Evolutionary conservation across 2,888 invertebrate genomes (phyloP).

Genomic region (Drosophila nr. medialis): DNA sequence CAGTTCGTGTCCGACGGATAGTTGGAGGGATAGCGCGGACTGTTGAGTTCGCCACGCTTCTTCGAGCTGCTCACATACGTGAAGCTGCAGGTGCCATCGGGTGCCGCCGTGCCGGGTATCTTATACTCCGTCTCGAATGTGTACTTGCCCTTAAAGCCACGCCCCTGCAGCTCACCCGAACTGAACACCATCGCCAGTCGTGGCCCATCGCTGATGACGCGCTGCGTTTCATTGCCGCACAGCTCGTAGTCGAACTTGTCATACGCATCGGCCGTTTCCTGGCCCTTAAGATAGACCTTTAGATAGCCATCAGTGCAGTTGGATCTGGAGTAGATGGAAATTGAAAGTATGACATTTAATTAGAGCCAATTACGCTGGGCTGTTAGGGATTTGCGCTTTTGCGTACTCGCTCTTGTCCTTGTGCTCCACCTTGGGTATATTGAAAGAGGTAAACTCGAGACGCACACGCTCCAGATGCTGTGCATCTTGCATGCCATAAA

Average conservation of each 20-base stretch:
- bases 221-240: constrained; percentile 94
- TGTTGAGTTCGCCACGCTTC: constrained; percentile 96
- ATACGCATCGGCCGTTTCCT: constrained; percentile 95
- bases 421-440: constrained; percentile 91
- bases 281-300: constrained; percentile 95
- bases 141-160: constrained; percentile 91
- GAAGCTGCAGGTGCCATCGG: constrained; percentile 96
- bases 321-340: constrained; percentile 65
- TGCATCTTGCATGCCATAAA: constrained; percentile 98
- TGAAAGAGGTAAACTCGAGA: constrained; percentile 94
- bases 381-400: neutral
- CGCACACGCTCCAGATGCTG: constrained; percentile 97
- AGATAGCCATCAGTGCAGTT: constrained; percentile 96
- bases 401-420: constrained; percentile 92
- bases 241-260: constrained; percentile 97
- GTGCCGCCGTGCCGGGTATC: constrained; percentile 96
- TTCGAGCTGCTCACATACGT: constrained; percentile 94
- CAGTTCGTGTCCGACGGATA: constrained; percentile 98
- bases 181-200: constrained; percentile 97
- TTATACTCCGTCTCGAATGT: constrained; percentile 91
- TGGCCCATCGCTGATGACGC: constrained; percentile 95
- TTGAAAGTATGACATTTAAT: neutral
- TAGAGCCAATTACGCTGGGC: neutral
- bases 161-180: constrained; percentile 95
- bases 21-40: constrained; percentile 97